Evolutionary conservation across 2,888 invertebrate genomes (phyloP).

Genomic region (Meteorus colon): DNA sequence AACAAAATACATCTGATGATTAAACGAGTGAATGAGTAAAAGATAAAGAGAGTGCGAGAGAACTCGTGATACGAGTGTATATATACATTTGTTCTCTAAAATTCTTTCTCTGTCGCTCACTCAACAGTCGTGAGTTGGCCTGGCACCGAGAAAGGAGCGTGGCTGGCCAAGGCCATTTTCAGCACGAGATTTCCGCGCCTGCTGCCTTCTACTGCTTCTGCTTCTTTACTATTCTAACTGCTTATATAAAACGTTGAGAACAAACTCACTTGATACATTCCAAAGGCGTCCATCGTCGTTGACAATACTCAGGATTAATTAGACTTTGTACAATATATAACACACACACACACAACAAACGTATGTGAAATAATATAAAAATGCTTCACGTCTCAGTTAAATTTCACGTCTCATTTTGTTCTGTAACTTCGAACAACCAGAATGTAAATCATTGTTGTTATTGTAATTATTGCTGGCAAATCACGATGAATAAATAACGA

Average conservation of each 20-base stretch:
- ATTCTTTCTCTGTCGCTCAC: neutral
- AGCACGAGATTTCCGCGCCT: slow-evolving; percentile 55
- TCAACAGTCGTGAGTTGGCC: slow-evolving; percentile 21
- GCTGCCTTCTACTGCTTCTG: slow-evolving; percentile 30
- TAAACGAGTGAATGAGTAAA: slow-evolving; percentile 5
- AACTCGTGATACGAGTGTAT: slow-evolving; percentile 7
- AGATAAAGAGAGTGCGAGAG: neutral
- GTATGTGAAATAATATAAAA: neutral
- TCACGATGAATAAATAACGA: neutral
- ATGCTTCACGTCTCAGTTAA: neutral
- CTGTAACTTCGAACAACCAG: neutral
- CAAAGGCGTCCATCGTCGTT: slow-evolving; percentile 69
- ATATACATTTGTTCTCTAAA: slow-evolving; percentile 16
- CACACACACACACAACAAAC: neutral
- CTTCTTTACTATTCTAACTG: slow-evolving; percentile 8
- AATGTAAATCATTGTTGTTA: neutral
- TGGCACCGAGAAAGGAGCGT: slow-evolving; percentile 54
- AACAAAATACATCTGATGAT: too few species aligned
- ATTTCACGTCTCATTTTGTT: neutral
- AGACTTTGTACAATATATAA: neutral
- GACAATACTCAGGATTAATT: neutral
- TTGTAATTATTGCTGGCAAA: too few species aligned
- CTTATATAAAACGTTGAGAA: slow-evolving; percentile 17
- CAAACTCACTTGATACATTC: slow-evolving; percentile 72
- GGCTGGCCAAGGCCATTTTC: slow-evolving; percentile 65